Conservation (phyloP, 2,113 vertebrate genomes). For the Irena cyanogastra region DNA sequence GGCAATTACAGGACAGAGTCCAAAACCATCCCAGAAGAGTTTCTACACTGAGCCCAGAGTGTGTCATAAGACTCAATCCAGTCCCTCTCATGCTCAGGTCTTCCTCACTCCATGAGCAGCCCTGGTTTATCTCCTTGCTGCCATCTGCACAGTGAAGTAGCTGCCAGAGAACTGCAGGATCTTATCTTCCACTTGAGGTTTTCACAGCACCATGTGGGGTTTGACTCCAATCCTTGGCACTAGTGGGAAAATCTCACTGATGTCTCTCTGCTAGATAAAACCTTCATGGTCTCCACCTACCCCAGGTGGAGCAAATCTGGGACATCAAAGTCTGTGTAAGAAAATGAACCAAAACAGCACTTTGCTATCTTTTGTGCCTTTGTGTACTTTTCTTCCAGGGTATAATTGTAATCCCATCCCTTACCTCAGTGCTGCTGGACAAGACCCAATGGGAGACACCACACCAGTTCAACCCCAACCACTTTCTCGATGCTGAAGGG, state of each 20-base stretch:
- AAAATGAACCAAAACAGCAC: not conserved
- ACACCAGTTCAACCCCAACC: conserved; percentile 73
- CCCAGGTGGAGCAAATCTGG: not conserved
- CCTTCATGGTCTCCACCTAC: not conserved
- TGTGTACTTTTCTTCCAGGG: conserved; percentile 57
- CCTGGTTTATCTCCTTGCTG: not conserved
- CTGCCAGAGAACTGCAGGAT: not conserved
- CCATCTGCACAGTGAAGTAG: not conserved
- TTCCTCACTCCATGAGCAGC: not conserved
- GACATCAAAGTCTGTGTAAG: not conserved
- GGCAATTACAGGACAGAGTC: not conserved
- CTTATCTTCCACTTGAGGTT: not conserved
- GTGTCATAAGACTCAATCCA: not conserved
- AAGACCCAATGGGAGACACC: conserved; percentile 76
- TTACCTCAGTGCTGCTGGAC: conserved; percentile 77
- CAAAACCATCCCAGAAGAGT: not conserved
- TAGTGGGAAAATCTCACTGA: not conserved
- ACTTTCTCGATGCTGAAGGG: conserved; percentile 72
- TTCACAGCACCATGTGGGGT: not conserved
- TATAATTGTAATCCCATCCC: conserved; percentile 72
- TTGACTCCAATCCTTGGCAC: not conserved
- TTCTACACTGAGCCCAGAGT: not conserved
- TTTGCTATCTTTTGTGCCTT: not conserved
- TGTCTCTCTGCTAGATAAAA: not conserved
- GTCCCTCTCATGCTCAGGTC: not conserved